phyloP scores from a whole-genome alignment of 2,888 invertebrate species.

The Sicus ferrugineus region DNA sequence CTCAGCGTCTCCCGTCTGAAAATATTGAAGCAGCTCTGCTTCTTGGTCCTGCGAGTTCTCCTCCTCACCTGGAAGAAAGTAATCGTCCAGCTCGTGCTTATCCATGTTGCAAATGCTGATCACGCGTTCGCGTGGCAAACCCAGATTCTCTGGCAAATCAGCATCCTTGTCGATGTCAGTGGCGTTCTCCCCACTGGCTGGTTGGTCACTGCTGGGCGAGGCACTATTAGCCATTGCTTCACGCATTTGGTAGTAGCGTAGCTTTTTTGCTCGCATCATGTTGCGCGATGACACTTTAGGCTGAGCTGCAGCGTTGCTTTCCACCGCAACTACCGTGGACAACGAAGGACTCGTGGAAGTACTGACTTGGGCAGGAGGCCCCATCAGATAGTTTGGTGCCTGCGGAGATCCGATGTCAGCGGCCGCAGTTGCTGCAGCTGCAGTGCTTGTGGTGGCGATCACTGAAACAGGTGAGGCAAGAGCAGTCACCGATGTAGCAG shows the following conservation, averaged over 20 bases:
- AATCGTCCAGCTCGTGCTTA: slow-evolving; percentile 83
- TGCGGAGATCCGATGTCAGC: slow-evolving; percentile 40
- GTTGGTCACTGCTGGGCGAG: slow-evolving; percentile 46
- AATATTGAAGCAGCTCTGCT: slow-evolving; percentile 85
- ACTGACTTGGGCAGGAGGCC: slow-evolving; percentile 63
- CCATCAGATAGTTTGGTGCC: slow-evolving; percentile 60
- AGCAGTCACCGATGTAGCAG: slow-evolving; percentile 40
- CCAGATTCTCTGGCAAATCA: slow-evolving; percentile 62
- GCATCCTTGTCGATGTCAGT: slow-evolving; percentile 47
- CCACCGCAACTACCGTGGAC: slow-evolving; percentile 45
- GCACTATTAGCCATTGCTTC: slow-evolving; percentile 25
- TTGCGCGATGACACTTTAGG: slow-evolving; percentile 66
- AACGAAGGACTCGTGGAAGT: slow-evolving; percentile 54
- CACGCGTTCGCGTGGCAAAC: slow-evolving; percentile 73
- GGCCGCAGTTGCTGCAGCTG: slow-evolving; percentile 41
- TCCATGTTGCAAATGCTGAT: slow-evolving; percentile 80
- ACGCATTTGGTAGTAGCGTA: slow-evolving; percentile 45
- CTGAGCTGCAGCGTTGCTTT: slow-evolving; percentile 24
- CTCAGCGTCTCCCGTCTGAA: slow-evolving; percentile 67
- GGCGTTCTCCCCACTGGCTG: slow-evolving; percentile 36
- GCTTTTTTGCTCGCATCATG: slow-evolving; percentile 65
- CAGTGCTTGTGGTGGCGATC: slow-evolving; percentile 55
- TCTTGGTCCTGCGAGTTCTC: slow-evolving; percentile 81
- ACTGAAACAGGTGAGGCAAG: slow-evolving; percentile 32
- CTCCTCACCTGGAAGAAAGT: slow-evolving; percentile 70